Evolutionary conservation across 2,888 invertebrate genomes (phyloP), one percentile per base, ranked within the genome.

Genomic region (Eristalis pertinax): DNA sequence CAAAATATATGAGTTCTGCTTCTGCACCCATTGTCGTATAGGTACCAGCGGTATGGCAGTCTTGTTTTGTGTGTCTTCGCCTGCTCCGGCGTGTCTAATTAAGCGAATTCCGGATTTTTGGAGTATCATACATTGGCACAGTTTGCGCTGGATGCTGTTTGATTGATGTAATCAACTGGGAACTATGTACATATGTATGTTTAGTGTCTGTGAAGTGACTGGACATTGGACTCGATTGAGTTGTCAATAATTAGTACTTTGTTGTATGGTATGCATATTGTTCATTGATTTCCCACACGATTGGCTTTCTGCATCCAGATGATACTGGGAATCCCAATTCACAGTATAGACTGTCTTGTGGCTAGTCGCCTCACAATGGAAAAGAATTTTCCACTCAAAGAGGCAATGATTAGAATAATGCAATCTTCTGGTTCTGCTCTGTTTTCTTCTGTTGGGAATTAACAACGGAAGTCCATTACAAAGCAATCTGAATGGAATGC

Each of bases 91-190:
- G 69, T 32, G 24, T 69, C 69, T 69, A 50, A 69, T 77, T 69
- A 69, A 69, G 69, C 35, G 63, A 69, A 77, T 69, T 77, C 69
- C 77, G 77, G 77, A 77, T 62, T 69, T 77, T 69, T 69, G 50
- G 63, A 69, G 69, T 77, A 63, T 26, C 77, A 69, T 69, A 26
- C 69, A 77, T 77, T 77, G 69, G 62, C 68, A 69, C 43, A 63
- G 69, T 63, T 69, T 69, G 50, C 41, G 15, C 35, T 41, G 50
- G 69, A 69, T 68, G 56, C 29, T 35, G 43, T 77, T 77, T 69
- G 69, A 69, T 77, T 69, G 77, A 69, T 69, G 69, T 63, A 77
- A 77, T 77, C 62, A 77, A 77, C 77, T 35, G 76, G 11, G 73
- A 43, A 73, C 63, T 13, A 50, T 19, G 50, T 35, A n/a, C n/a